Evolutionary conservation across 2,797 vertebrate genomes (phyloP).

Genomic region (Cyprinodon diabolis): DNA sequence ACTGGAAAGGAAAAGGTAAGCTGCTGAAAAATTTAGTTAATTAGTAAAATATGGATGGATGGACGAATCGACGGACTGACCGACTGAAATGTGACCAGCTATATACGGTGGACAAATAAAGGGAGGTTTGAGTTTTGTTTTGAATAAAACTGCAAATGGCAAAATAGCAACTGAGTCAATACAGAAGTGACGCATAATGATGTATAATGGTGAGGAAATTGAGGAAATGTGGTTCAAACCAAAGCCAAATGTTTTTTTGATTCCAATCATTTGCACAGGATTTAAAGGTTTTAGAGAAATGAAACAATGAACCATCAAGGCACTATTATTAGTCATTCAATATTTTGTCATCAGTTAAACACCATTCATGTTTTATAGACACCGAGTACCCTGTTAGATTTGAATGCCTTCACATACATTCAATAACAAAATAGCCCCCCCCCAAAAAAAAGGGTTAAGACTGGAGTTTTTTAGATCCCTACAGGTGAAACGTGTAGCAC

Average conservation of each 20-base stretch:
- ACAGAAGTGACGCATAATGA: background rate
- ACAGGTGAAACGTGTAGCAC: background rate
- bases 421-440: background rate
- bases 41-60: background rate
- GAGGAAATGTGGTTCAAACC: slow-evolving; percentile 28
- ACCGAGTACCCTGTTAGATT: background rate
- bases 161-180: background rate
- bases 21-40: background rate
- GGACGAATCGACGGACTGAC: background rate
- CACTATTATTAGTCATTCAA: background rate
- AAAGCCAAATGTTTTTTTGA: slow-evolving; percentile 11
- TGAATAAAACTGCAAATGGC: background rate
- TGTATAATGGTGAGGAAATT: background rate
- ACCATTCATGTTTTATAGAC: slow-evolving; percentile 11
- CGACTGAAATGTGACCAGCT: too few relatives aligned
- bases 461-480: background rate
- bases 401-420: background rate
- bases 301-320: slow-evolving; percentile 27
- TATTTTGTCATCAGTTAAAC: slow-evolving; percentile 18
- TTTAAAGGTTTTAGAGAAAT: slow-evolving; percentile 14
- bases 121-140: background rate
- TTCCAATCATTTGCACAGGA: slow-evolving; percentile 3
- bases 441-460: background rate
- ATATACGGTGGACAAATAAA: too few relatives aligned
- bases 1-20: slow-evolving; percentile 97